Base-by-base conservation (phyloP, 1,140 invertebrate genomes). In the Magallana ariakensis region DNA sequence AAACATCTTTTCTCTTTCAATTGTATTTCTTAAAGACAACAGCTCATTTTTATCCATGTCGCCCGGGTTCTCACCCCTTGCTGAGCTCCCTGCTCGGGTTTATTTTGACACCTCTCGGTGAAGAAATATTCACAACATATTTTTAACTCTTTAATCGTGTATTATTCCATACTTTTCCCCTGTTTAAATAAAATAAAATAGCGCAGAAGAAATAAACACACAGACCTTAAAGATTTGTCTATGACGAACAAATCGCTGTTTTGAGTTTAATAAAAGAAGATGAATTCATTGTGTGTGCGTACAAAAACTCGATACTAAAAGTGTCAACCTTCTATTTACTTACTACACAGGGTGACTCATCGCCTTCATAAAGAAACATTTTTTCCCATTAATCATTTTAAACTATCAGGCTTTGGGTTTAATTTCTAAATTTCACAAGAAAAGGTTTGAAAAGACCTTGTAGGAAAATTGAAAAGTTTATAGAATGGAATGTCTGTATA, bases 61-160 rank as follows among this genome's bases (percentile, higher is more conserved):
- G 83, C 83, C 83, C 83, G 22, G 33, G 60, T 22, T 84, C 83
- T 84, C 60, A n/a, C 83, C 83, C n/a, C 83, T 84, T 33, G 56
- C 83, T 84, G 83, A 60, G 62, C 8, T 22, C 19, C 62, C n/a
- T 19, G 26, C 62, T 70, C 62, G 19, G 22, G 62, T 70, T 70
- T 70, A 19, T 70, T 70, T 70, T 70, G 62, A 70, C 62, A 70
- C 62, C 16, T 70, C 26, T 9, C 16, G 3, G 62, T 5, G 62
- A 70, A 22, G 62, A 70, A 70, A 70, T 22, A 70, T 70, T 19
- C 19, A 22, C 62, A 70, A 19, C 26, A 70, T 22, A 22, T 22
- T 70, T n/a, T 70, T 10, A 70, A 19, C 0, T 22, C 16, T 46
- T 46, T 46, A 46, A 46, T 46, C 1, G 33, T 46, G 33, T 5